Conservation (phyloP, 2,113 vertebrate species). For the Sinocyclocheilus grahami region DNA sequence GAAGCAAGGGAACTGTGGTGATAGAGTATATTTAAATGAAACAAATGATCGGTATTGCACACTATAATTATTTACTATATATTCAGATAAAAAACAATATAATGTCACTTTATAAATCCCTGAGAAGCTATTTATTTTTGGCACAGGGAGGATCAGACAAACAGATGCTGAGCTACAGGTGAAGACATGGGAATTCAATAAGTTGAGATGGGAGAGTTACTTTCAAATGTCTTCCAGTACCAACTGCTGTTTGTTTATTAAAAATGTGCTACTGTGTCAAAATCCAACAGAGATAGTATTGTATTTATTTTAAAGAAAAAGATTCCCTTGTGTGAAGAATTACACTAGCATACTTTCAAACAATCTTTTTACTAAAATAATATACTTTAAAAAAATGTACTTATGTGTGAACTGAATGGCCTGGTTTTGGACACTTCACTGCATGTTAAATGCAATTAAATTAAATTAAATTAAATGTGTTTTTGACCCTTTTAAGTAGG, state of each 20-base stretch:
- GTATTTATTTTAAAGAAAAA: too few species aligned
- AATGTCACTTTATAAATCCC: neutral
- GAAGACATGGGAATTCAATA: neutral
- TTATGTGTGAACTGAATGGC: too few species aligned
- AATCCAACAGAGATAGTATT: neutral
- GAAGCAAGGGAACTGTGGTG: conserved; percentile 15
- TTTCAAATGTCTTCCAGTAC: neutral
- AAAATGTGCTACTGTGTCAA: neutral
- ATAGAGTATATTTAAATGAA: neutral
- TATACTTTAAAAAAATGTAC: too few species aligned
- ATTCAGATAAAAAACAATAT: neutral
- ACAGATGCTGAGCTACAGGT: neutral
- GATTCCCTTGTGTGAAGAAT: too few species aligned
- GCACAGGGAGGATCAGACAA: neutral
- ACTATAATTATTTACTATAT: neutral
- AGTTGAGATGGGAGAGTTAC: neutral
- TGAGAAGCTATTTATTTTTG: neutral
- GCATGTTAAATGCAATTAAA: too few species aligned
- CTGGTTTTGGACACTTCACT: too few species aligned
- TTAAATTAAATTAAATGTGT: too few species aligned
- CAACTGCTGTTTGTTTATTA: neutral
- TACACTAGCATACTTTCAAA: too few species aligned
- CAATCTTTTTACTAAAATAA: too few species aligned
- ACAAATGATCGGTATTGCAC: neutral
- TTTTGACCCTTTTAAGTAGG: too few species aligned